These are phyloP conservation scores for Eupithecia abbreviata DNA, from an alignment of 2,888 invertebrate genomes.

Conservation along the genomic window DNA sequence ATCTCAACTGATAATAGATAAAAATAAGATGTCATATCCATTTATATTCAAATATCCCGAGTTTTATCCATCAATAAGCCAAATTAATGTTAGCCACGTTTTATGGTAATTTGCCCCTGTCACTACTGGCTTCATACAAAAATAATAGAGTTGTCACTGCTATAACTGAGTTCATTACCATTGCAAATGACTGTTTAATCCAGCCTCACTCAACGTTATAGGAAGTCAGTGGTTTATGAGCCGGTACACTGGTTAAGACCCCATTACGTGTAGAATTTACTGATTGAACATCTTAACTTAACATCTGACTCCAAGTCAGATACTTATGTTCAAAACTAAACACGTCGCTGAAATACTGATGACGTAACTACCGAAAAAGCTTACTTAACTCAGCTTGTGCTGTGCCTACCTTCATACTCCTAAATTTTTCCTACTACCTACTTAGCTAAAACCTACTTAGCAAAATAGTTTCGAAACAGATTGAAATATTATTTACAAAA, in stretches of 20 bases:
- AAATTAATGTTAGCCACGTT: conserved; percentile 66
- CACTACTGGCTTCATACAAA: conserved; percentile 57
- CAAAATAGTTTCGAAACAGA: not conserved
- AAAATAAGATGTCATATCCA: conserved; percentile 39
- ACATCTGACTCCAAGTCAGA: not conserved
- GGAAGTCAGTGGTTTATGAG: conserved; percentile 44
- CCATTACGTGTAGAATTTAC: not conserved
- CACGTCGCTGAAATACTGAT: not conserved
- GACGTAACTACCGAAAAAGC: no score
- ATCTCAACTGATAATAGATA: not conserved
- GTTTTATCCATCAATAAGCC: conserved; percentile 59
- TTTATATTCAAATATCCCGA: conserved; percentile 17
- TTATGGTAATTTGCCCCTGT: conserved; percentile 60
- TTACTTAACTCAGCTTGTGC: no score
- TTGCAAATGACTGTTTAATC: conserved; percentile 58
- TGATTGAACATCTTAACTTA: not conserved
- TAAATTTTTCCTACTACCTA: no score
- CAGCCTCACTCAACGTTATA: conserved; percentile 48
- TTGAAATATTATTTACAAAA: not conserved
- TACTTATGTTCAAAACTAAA: not conserved
- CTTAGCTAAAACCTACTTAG: no score
- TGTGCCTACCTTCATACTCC: no score
- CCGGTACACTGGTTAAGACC: no score
- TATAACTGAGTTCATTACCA: conserved; percentile 61
- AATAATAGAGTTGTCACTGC: conserved; percentile 67